A percentile compares a stretch with the other conserved stretches of the same genome.
phyloP scores from a whole-genome alignment of 2,888 invertebrate genomes.

The Drosophila percnosoma region DNA sequence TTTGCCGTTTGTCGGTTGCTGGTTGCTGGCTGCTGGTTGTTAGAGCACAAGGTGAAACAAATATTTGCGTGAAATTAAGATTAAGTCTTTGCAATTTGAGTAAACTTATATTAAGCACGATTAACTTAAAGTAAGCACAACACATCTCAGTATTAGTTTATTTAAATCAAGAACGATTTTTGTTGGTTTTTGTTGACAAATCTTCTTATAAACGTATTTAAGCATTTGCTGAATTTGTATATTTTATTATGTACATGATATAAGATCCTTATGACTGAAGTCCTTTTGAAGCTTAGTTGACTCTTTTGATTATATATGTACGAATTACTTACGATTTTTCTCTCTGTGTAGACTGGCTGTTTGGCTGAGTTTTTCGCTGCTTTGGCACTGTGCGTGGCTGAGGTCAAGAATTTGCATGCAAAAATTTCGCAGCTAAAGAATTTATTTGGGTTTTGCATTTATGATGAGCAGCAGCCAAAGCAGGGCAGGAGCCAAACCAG shows the following conservation, averaged over 20 bases:
- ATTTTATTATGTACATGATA: neutral
- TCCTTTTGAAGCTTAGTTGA: neutral
- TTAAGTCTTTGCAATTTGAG: neutral
- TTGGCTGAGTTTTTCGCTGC: slow-evolving; percentile 1
- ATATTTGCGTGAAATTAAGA: neutral
- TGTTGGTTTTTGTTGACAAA: neutral
- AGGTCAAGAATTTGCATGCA: slow-evolving; percentile 77
- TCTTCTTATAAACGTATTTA: neutral
- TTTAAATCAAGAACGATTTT: neutral
- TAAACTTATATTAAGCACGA: neutral
- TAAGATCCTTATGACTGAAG: no score
- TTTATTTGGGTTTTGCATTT: slow-evolving; percentile 76
- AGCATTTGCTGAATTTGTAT: neutral
- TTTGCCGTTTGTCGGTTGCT: neutral
- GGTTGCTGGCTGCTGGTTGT: neutral
- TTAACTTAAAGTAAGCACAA: neutral
- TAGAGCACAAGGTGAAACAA: neutral
- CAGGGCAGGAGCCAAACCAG: slow-evolving; percentile 12
- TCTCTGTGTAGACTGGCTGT: neutral
- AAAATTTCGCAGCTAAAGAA: slow-evolving; percentile 56
- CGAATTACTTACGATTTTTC: neutral
- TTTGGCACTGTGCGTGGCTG: slow-evolving; percentile 23
- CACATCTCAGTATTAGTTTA: neutral
- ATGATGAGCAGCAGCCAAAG: slow-evolving; percentile 57
- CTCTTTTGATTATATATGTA: neutral